phyloP scores from a whole-genome alignment of 2,113 vertebrate species.

The Phaetusa simplex region DNA sequence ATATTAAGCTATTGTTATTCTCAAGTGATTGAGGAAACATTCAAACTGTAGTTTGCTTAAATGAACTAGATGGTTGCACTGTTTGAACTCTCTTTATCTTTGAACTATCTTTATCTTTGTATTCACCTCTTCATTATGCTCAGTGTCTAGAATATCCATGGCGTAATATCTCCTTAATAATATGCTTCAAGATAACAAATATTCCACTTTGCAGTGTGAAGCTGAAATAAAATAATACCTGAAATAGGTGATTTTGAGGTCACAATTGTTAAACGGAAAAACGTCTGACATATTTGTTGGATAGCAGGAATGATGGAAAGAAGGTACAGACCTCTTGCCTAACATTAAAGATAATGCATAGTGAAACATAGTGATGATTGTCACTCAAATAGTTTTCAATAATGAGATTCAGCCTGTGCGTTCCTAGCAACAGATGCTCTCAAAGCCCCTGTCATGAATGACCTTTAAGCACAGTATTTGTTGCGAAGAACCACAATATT shows the following conservation, averaged over 20 bases:
- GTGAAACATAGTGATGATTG: slow-evolving; percentile 14
- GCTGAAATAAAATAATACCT: not conserved
- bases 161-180: not conserved
- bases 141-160: not conserved
- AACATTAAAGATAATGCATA: slow-evolving; percentile 3
- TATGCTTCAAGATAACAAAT: not conserved
- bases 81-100: not conserved
- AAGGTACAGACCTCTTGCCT: not conserved
- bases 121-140: not conserved
- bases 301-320: not conserved
- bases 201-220: not conserved
- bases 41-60: not conserved
- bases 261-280: not conserved
- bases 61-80: not conserved
- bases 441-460: slow-evolving; percentile 8
- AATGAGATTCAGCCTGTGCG: slow-evolving; percentile 37
- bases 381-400: slow-evolving; percentile 39
- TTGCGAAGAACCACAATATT: slow-evolving; percentile 1
- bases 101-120: not conserved
- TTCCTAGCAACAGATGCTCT: slow-evolving; percentile 52
- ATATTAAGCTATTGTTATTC: not conserved
- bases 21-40: not conserved
- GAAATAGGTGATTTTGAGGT: not conserved
- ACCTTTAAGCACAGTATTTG: slow-evolving; percentile 52
- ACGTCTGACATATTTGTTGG: not conserved